Evolutionary conservation across 2,888 invertebrate species (phyloP).

Genomic region (Parnassius smintheus): DNA sequence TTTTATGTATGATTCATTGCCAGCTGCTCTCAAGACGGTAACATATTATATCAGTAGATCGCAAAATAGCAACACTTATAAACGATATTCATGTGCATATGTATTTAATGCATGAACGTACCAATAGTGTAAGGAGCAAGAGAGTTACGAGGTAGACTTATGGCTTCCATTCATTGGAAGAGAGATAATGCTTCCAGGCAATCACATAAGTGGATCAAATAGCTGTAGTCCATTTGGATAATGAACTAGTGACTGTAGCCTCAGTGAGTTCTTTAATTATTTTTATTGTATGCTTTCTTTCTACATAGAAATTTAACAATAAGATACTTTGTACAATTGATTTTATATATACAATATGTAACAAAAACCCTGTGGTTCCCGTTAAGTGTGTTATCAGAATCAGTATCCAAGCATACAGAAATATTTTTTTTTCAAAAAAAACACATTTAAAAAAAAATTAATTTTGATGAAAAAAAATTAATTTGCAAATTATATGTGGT

Average conservation of each 20-base stretch:
- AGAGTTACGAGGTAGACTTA: conserved; percentile 79
- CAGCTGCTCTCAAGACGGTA: too few relatives aligned
- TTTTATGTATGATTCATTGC: too few relatives aligned
- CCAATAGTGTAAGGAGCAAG: conserved; percentile 67
- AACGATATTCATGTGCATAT: conserved; percentile 54
- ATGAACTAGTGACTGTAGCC: conserved; percentile 76
- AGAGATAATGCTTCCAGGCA: conserved; percentile 80
- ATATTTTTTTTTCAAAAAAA: too few relatives aligned
- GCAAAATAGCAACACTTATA: conserved; percentile 33
- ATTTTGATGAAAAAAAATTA: too few relatives aligned
- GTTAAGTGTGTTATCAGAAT: too few relatives aligned
- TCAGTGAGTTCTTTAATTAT: conserved; percentile 57
- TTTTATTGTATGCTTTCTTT: conserved; percentile 57
- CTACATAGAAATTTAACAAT: neutral
- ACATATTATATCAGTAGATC: conserved; percentile 7
- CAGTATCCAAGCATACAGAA: too few relatives aligned
- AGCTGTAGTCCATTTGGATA: conserved; percentile 81
- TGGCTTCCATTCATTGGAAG: conserved; percentile 73
- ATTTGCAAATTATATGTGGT: too few relatives aligned
- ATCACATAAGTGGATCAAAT: conserved; percentile 82
- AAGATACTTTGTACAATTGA: neutral
- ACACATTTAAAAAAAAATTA: too few relatives aligned
- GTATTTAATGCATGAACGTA: conserved; percentile 52
- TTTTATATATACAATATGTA: too few relatives aligned
- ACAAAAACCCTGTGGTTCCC: too few relatives aligned